Conservation (phyloP, 1,140 invertebrate species). For the Drosophila repleta region DNA sequence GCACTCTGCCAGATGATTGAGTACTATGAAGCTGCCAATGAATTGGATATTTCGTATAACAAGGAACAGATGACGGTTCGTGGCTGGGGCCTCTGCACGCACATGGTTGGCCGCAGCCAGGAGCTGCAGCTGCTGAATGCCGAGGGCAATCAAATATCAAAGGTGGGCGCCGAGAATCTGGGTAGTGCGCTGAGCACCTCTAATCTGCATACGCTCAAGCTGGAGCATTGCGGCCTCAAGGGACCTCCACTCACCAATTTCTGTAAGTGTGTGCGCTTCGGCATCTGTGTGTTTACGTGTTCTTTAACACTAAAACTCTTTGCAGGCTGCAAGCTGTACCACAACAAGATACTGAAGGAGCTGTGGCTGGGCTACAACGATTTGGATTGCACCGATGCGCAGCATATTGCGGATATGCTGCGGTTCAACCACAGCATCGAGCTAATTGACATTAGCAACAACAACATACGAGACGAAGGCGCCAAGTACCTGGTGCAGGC, state of each 20-base stretch:
- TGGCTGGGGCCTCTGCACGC: slow-evolving; percentile 88
- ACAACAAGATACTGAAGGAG: slow-evolving; percentile 91
- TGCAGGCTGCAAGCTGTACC: slow-evolving; percentile 90
- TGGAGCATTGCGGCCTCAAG: slow-evolving; percentile 89
- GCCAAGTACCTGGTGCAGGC: slow-evolving; percentile 89
- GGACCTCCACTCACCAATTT: slow-evolving; percentile 88
- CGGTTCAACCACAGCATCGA: slow-evolving; percentile 89
- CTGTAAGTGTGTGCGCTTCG: slow-evolving; percentile 84
- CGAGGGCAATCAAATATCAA: slow-evolving; percentile 79
- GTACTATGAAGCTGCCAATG: slow-evolving; percentile 93
- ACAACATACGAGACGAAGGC: slow-evolving; percentile 90
- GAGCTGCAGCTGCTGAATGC: slow-evolving; percentile 76
- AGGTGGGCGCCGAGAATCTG: slow-evolving; percentile 72
- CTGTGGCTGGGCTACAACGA: slow-evolving; percentile 93
- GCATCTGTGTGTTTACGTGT: neutral
- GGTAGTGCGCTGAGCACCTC: slow-evolving; percentile 85
- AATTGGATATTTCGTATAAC: slow-evolving; percentile 92
- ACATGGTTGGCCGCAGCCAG: slow-evolving; percentile 78
- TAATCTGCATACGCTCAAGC: slow-evolving; percentile 89
- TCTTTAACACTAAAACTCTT: slow-evolving; percentile 10
- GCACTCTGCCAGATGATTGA: slow-evolving; percentile 96
- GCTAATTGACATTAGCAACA: slow-evolving; percentile 91
- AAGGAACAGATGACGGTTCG: slow-evolving; percentile 87
- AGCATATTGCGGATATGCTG: slow-evolving; percentile 90
- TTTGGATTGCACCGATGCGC: slow-evolving; percentile 89